phyloP scores from a whole-genome alignment of 2,888 invertebrate species.

The Neuroscelio doddi region DNA sequence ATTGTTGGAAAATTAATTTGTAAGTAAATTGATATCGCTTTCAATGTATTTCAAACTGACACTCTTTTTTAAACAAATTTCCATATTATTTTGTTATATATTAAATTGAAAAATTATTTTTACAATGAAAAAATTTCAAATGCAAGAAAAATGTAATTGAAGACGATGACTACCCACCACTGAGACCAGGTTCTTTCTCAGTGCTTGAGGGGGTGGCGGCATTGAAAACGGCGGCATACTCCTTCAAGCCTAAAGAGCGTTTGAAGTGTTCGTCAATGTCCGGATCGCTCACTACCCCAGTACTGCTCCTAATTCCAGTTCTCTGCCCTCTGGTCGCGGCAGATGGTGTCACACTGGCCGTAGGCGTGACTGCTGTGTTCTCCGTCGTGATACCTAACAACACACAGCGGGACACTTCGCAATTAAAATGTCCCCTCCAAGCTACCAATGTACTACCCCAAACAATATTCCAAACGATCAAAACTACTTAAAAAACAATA shows the following conservation, averaged over 20 bases:
- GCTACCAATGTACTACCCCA: conserved; percentile 3
- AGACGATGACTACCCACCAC: conserved; percentile 58
- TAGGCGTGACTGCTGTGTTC: conserved; percentile 66
- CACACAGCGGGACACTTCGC: conserved; percentile 16
- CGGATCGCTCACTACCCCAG: conserved; percentile 78
- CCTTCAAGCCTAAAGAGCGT: conserved; percentile 87
- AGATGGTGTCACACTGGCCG: conserved; percentile 64
- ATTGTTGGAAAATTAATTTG: too few species aligned
- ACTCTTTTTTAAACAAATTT: too few species aligned
- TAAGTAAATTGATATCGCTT: too few species aligned
- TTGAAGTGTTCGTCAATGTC: conserved; percentile 97
- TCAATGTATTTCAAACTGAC: too few species aligned
- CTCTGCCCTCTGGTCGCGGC: conserved; percentile 58
- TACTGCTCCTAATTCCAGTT: conserved; percentile 54
- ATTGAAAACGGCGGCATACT: conserved; percentile 69
- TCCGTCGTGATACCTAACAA: conserved; percentile 65
- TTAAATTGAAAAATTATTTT: too few species aligned
- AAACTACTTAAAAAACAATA: conserved; percentile 13
- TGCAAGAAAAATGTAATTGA: too few species aligned
- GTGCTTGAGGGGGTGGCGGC: conserved; percentile 55
- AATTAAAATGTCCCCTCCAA: conserved; percentile 13
- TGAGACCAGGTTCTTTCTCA: conserved; percentile 68
- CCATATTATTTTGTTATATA: too few species aligned
- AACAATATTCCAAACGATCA: conserved; percentile 25
- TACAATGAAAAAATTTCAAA: too few species aligned